Base-by-base conservation (phyloP, 2,888 invertebrate genomes). In the Gibbula magus region DNA sequence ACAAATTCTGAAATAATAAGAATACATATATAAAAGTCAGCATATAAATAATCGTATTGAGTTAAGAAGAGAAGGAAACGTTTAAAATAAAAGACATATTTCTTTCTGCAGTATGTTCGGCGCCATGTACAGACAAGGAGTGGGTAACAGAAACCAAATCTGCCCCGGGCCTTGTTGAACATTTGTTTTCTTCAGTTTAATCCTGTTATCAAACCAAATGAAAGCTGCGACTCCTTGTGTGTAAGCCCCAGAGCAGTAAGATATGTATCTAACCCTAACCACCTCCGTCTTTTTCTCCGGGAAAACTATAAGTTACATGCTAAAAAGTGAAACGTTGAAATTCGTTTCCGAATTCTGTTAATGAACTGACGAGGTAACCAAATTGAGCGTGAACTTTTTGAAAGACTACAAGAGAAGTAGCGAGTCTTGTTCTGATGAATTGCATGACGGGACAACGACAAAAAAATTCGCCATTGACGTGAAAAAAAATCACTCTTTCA, bases 201-300 rank as follows among this genome's bases (percentile, higher is more conserved):
- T 25, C 29, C 61, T 61, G 61, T 61, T 61, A 61, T 61, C 29
- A 61, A 16, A 61, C 61, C 29, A 61, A 61, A 61, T 61, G 61
- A 61, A 61, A 61, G 61, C 18, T 61, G 25, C 25, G 61, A 61
- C 29, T 61, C 61, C 25, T 61, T 61, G 61, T 61, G 22, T 61
- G 18, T 10, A 25, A 25, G 25, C 29, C 61, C 61, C 29, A 16
- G 61, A 61, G 61, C 22, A 61, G 61, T 61, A 18, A 16, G 61
- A 61, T 61, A 61, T 29, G 16, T 29, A 61, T 61, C 61, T 61
- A 16, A 61, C 25, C 20, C 25, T 20, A 61, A 61, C 61, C 61
- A 29, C 61, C 61, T 25, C 16, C 16, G 18, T 25, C 16, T 61
- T 61, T 61, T 29, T 29, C 16, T 61, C 0, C 61, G 25, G 29